A percentile compares a stretch with the other conserved stretches of the same genome.
phyloP scores from a whole-genome alignment of 2,113 vertebrate genomes.

The Actinemys pallida region DNA sequence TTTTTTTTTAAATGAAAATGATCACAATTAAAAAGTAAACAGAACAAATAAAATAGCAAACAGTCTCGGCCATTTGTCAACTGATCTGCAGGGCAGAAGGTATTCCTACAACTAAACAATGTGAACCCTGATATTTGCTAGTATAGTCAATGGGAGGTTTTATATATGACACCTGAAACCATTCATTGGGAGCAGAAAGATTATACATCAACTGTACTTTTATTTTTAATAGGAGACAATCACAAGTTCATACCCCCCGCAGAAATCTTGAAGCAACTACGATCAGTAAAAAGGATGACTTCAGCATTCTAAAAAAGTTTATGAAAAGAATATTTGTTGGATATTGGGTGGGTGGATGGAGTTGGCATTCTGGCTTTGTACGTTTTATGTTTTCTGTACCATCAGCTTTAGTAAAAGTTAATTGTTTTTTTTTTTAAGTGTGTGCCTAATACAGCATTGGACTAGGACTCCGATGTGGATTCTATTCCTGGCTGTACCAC shows the following conservation, averaged over 20 bases:
- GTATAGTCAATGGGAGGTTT: slow-evolving; percentile 21
- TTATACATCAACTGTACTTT: not conserved
- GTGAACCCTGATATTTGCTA: slow-evolving; percentile 11
- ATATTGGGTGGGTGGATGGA: not conserved
- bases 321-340: not conserved
- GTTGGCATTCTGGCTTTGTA: not conserved
- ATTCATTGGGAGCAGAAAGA: slow-evolving; percentile 25
- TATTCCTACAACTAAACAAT: not conserved
- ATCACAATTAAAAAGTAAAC: not conserved
- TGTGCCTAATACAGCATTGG: not conserved
- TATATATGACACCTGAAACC: slow-evolving; percentile 17
- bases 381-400: not conserved
- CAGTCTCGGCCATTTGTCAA: not conserved
- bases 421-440: not conserved
- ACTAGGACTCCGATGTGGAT: not conserved
- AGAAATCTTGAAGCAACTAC: not conserved
- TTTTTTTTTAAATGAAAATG: not conserved
- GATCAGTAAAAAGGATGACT: not conserved
- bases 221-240: not conserved
- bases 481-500: not conserved
- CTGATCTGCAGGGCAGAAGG: not conserved
- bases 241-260: not conserved
- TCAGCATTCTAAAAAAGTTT: not conserved
- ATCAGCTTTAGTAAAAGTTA: not conserved
- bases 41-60: not conserved